These are phyloP conservation scores for Fringilla coelebs DNA, from an alignment of 2,797 vertebrate species.

Conservation along the genomic window DNA sequence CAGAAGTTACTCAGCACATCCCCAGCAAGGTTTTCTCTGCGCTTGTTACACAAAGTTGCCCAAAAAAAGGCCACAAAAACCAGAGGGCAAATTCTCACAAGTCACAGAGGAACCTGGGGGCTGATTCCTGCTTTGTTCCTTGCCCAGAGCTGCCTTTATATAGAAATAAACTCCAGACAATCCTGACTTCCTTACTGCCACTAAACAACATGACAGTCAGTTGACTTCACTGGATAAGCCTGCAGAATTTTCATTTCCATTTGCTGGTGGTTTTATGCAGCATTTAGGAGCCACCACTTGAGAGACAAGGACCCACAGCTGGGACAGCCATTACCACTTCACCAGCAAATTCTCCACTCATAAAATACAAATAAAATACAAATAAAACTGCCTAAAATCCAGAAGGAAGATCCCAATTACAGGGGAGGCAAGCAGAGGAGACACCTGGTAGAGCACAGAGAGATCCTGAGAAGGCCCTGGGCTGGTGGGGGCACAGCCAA, in stretches of 20 bases:
- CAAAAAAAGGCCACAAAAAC: not conserved
- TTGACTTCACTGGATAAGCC: not conserved
- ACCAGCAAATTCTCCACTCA: not conserved
- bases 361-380: not conserved
- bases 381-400: not conserved
- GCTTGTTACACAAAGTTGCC: not conserved
- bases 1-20: not conserved
- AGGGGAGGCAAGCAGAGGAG: not conserved
- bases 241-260: not conserved
- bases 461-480: not conserved
- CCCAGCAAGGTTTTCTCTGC: not conserved
- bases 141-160: not conserved
- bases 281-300: not conserved
- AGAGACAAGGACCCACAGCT: not conserved
- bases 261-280: not conserved
- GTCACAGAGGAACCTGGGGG: not conserved
- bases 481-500: fast-evolving
- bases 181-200: not conserved
- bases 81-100: not conserved
- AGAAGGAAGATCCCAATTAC: not conserved
- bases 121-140: not conserved
- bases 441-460: not conserved
- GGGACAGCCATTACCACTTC: not conserved
- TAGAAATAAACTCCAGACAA: not conserved
- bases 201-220: not conserved